Conservation (phyloP, 2,797 vertebrate genomes). For the Sebastes hubbsi region DNA sequence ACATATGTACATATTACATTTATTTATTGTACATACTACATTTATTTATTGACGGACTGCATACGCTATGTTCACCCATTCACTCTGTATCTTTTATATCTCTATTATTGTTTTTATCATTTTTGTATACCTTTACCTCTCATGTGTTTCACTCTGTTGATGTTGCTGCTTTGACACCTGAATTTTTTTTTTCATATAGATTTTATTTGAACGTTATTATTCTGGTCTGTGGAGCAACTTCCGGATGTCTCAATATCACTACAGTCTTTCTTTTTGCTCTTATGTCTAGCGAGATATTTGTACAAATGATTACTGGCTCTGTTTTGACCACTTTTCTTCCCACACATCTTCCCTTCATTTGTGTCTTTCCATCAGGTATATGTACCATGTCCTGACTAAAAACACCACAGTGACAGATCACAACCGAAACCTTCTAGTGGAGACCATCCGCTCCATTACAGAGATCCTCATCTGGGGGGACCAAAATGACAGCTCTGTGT, state of each 20-base stretch:
- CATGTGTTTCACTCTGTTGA: too few relatives aligned
- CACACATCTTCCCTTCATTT: not conserved
- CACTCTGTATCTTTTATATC: too few relatives aligned
- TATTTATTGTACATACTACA: too few relatives aligned
- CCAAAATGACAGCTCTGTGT: constrained; percentile 99
- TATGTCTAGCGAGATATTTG: not conserved
- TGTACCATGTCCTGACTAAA: constrained; percentile 96
- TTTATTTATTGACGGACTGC: too few relatives aligned
- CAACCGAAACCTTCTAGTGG: constrained; percentile 96
- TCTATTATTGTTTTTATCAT: too few relatives aligned
- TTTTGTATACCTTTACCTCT: too few relatives aligned
- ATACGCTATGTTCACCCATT: too few relatives aligned
- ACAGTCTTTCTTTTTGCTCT: not conserved
- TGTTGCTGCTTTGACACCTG: too few relatives aligned
- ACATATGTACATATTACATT: too few relatives aligned
- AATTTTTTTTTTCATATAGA: not conserved
- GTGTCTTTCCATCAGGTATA: constrained; percentile 83
- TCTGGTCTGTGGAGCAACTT: not conserved
- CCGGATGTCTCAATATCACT: not conserved
- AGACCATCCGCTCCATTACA: constrained; percentile 98
- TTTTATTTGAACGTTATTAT: not conserved
- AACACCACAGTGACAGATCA: constrained; percentile 98
- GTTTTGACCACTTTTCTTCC: not conserved
- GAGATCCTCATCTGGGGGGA: constrained; percentile 99
- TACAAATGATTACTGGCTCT: not conserved